Conservation (phyloP, 2,888 invertebrate species). For the Lissonota sp. region DNA sequence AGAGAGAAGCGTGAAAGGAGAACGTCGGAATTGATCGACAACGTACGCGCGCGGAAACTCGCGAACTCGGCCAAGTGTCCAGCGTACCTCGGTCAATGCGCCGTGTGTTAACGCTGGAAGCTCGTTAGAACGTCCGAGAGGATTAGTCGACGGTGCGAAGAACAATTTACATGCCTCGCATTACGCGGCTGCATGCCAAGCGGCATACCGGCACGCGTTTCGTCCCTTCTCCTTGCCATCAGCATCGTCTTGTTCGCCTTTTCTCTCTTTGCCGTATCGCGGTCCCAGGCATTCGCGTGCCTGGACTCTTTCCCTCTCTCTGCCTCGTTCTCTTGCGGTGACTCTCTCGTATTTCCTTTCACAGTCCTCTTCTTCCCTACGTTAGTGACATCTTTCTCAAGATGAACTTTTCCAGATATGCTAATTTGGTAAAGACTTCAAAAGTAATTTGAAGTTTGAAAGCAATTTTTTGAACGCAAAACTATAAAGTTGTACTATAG, state of each 20-base stretch:
- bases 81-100: constrained; percentile 67
- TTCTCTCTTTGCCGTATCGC: constrained; percentile 4
- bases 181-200: constrained; percentile 67
- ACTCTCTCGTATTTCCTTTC: too few species aligned
- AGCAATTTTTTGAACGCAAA: too few species aligned
- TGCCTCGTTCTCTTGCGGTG: too few species aligned
- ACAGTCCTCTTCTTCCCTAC: too few species aligned
- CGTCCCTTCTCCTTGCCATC: not conserved
- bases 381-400: too few species aligned
- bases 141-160: constrained; percentile 72
- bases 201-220: constrained; percentile 50
- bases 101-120: constrained; percentile 59
- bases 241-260: constrained; percentile 20
- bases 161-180: constrained; percentile 74
- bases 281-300: not conserved
- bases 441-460: too few species aligned
- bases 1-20: not conserved
- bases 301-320: not conserved
- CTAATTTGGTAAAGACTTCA: too few species aligned
- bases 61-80: constrained; percentile 28
- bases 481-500: too few species aligned
- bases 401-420: too few species aligned
- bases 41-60: constrained; percentile 16
- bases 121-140: constrained; percentile 73
- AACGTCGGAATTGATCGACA: constrained; percentile 48